Evolutionary conservation across 2,888 invertebrate genomes (phyloP), one percentile per base, ranked within the genome.

Genomic region (Nebria brevicollis): DNA sequence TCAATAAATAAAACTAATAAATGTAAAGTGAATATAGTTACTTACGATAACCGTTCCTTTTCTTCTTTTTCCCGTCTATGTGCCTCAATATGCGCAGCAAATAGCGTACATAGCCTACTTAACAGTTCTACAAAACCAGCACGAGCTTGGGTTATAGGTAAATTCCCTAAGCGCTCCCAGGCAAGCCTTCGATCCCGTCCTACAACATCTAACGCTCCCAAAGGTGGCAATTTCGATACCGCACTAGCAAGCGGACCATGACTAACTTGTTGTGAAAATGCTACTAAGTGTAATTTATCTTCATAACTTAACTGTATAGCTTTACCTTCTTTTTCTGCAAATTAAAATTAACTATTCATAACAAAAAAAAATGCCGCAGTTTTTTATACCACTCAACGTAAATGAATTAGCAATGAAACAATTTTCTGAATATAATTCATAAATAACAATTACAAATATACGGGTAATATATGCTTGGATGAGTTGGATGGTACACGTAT

Each of bases 271-370:
- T 98, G 97, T 10, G 96, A 96, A 86, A 95, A 96, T 1, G 98
- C 98, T 20, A 98, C 95, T 83, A 99, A 90, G 87, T 95, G 95
- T 78, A 98, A 89, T 87, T 97, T 96, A 87, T 98, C 97, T 89
- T 97, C 96, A 88, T 98, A 99, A 72, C 97, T 96, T 82, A 98
- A 91, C 87, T 97, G 97, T 74, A 98, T 92, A 2, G 98, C 98
- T 91, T 98, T 98, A n/a, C 98, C 98, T 90, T 97, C 96, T 90
- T 98, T 98, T 88, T 98, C 98, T 98, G 89, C 15, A 91, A 91
- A 84, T 84, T 84, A 84, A 70, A 11, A 26, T 13, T 2, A 70
- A 70, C 66, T 68, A 26, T 26, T 25, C 26, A 20, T 20, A 20
- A 20, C 68, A 68, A 68, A n/a, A 68, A 68, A 68, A n/a, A 25